Evolutionary conservation across 2,888 invertebrate genomes (phyloP), one percentile per base, ranked within the genome.

Genomic region (Blastobasis lacticolella): DNA sequence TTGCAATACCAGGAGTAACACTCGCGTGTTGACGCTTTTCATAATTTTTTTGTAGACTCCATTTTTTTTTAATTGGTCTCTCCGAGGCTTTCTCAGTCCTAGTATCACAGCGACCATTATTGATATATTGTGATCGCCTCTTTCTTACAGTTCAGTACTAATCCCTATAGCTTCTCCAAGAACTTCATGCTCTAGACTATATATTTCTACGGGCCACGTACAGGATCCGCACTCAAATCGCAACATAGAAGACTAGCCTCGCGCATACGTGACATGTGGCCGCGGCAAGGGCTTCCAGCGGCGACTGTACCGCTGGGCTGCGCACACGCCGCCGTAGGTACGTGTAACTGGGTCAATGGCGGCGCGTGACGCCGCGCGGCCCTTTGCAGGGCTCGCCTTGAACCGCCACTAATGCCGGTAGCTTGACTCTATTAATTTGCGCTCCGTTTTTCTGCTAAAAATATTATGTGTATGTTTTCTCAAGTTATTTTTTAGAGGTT

Each of bases 311-410:
- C 53, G 23, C 23, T 53, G 57, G 67, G 75, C 81, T 78, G 83
- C 82, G 70, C 79, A 73, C 78, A 80, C 75, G 63, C 58, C 53
- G 54, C 57, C 66, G 70, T 73, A 71, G 74, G 72, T 76, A 72
- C 66, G 63, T 69, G 69, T 73, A 87, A 80, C 80, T 87, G 64
- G 86, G 87, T 87, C 87, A 87, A 87, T 87, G 87, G 80, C 81
- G 78, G 71, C 76, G 81, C 84, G 86, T 87, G 87, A 87, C 86
- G 85, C 76, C 72, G 66, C 73, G 77, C 78, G 85, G 85, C 87
- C 87, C 87, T 86, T 84, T 77, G 72, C 73, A 82, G 82, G 82
- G 83, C 79, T 81, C 70, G 83, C 86, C 87, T 87, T 88, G 87
- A 88, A 88, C 87, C 78, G 75, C 64, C 78, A 67, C 67, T 69